Percentiles rank a stretch among this genome's conserved stretches.
Conservation (phyloP, 2,888 invertebrate genomes). For the Bimastos eiseni region DNA sequence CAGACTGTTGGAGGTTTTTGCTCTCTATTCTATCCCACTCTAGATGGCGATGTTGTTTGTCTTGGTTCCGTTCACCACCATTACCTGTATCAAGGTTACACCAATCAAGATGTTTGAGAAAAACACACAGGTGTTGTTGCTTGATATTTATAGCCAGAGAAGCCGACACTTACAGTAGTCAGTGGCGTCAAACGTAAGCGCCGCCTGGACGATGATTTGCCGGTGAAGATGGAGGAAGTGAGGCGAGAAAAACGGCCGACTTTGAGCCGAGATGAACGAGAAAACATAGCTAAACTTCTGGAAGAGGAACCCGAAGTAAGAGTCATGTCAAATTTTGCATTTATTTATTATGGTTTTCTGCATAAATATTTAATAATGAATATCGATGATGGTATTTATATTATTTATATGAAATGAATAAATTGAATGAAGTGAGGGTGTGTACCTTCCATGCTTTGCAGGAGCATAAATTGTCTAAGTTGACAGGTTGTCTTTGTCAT, state of each 20-base stretch:
- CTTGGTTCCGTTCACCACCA: no score
- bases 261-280: constrained; percentile 26
- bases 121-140: background rate
- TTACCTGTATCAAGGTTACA: no score
- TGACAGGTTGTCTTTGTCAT: no score
- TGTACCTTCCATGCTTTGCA: background rate
- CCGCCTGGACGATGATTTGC: constrained; percentile 32
- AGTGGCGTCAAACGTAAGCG: constrained; percentile 31
- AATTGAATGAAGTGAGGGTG: background rate
- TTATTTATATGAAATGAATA: no score
- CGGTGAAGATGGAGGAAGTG: constrained; percentile 13
- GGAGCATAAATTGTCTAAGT: background rate
- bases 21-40: no score
- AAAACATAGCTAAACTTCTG: constrained; percentile 28
- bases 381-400: no score
- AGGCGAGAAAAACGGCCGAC: background rate
- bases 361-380: no score
- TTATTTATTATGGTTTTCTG: background rate
- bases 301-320: constrained; percentile 33
- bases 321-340: background rate
- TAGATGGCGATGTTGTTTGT: no score
- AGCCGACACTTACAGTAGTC: constrained; percentile 10
- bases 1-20: no score
- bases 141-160: constrained; percentile 31
- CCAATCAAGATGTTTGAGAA: constrained; percentile 4